Conservation (phyloP, 1,140 invertebrate species). For the Bombus terrestris region DNA sequence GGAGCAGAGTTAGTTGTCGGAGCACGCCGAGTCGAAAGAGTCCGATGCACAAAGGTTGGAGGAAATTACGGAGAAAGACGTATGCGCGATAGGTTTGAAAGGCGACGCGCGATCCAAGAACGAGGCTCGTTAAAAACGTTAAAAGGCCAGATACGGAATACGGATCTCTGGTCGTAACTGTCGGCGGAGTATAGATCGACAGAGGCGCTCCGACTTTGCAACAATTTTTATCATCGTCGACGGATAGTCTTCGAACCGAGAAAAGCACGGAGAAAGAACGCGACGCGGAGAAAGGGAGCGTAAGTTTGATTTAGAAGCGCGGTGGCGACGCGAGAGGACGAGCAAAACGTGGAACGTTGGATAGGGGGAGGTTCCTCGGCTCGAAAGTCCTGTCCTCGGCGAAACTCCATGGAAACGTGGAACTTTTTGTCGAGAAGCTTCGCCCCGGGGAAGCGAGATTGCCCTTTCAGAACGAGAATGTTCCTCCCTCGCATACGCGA, state of each 20-base stretch:
- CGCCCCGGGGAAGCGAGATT: neutral
- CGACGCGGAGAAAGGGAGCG: neutral
- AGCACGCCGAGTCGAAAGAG: constrained; percentile 1
- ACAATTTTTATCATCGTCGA: neutral
- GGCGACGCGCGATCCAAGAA: constrained; percentile 3
- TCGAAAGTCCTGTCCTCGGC: neutral
- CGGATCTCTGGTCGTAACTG: too few relatives aligned
- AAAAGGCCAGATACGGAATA: too few relatives aligned
- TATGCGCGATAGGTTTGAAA: neutral
- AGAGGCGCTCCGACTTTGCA: too few relatives aligned
- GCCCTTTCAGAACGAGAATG: neutral
- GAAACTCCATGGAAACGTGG: neutral
- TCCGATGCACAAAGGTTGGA: neutral
- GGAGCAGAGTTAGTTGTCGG: neutral
- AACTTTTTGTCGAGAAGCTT: constrained; percentile 8
- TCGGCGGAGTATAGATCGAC: too few relatives aligned
- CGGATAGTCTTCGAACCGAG: too few relatives aligned
- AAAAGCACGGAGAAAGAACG: too few relatives aligned
- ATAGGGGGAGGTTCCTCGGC: neutral
- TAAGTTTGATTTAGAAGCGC: neutral
- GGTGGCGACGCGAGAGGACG: neutral
- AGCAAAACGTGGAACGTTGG: neutral
- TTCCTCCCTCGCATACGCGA: neutral
- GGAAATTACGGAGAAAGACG: constrained; percentile 1
- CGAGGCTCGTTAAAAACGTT: neutral